phyloP scores from a whole-genome alignment of 1,140 invertebrate species.

The Drosophila obscura region DNA sequence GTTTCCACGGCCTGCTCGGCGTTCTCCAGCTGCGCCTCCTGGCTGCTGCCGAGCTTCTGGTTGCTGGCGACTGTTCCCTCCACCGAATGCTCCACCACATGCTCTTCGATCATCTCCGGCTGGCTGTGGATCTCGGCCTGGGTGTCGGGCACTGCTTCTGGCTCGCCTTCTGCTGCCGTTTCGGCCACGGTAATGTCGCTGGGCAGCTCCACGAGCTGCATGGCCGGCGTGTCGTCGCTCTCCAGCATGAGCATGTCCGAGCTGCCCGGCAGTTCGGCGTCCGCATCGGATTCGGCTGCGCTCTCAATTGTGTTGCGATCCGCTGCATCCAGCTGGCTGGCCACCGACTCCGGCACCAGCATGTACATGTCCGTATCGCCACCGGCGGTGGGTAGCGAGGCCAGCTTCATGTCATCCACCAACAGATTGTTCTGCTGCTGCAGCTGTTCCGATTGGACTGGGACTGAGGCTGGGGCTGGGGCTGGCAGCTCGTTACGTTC shows the following conservation, averaged over 20 bases:
- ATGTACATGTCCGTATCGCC: conserved; percentile 71
- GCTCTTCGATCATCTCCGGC: conserved; percentile 59
- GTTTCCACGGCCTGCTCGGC: conserved; percentile 40
- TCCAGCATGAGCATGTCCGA: conserved; percentile 79
- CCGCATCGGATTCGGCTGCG: conserved; percentile 21
- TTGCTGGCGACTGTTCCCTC: too few species aligned
- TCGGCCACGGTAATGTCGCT: conserved; percentile 52
- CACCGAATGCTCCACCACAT: conserved; percentile 45
- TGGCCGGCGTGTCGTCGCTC: conserved; percentile 65
- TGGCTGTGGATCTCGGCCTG: conserved; percentile 1
- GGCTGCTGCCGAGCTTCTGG: conserved; percentile 41
- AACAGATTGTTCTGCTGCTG: conserved; percentile 32
- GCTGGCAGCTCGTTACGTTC: conserved; percentile 68
- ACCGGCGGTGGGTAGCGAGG: conserved; percentile 50
- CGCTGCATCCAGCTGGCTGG: conserved; percentile 63
- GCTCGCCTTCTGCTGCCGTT: conserved; percentile 8
- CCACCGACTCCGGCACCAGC: conserved; percentile 66
- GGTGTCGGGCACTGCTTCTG: conserved; percentile 2
- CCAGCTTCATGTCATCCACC: conserved; percentile 74
- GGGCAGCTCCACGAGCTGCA: conserved; percentile 71
- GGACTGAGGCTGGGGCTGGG: neutral
- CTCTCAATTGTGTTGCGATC: conserved; percentile 65
- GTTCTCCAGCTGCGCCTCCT: conserved; percentile 60
- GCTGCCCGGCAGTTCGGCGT: conserved; percentile 23
- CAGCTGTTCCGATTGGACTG: neutral